Base-by-base conservation (phyloP, 2,113 vertebrate genomes). In the Hymenochirus boettgeri region DNA sequence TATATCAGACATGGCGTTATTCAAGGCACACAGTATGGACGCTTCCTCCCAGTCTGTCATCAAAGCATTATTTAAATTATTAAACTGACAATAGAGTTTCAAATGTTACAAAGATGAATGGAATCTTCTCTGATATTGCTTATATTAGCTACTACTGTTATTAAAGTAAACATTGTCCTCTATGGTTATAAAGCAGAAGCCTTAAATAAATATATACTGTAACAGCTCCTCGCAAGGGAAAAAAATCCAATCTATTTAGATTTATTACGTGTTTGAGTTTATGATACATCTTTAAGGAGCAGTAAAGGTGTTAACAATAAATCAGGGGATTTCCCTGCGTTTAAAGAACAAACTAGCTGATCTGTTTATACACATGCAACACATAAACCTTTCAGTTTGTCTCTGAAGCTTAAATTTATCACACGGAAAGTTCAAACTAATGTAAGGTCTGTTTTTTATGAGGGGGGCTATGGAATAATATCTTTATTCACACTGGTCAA, bases 341-440 rank as follows among this genome's bases (percentile, higher is more conserved):
- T 50, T 67, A 58, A 58, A 67, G 54, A 58, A 47, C 39, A 42
- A 15, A 42, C 51, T 67, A 59, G 55, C 31, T 59, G 57, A 69
- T 69, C 52, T 69, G 47, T 58, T 69, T 60, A 69, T 66, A 33
- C 64, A 66, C 55, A 66, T 66, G 55, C 64, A 58, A 50, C 50
- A 69, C 65, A 60, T 69, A 69, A 69, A 69, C 39, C 56, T 50
- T 60, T 69, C 65, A 69, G 46, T 53, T 69, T 60, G 65, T 60
- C 57, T 57, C 47, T 60, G 65, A 60, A 57, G 53, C 56, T 57
- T 60, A 47, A 69, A 69, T 69, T 60, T 29, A 69, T 69, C 65
- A 69, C 65, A 60, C 24, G 59, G 56, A 19, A 18, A 69, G 65
- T 57, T 69, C 65, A 69, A 69, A 69, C 56, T 57, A 69, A 35